Conservation (phyloP, 2,888 invertebrate species). For the Diachrysia chrysitis region DNA sequence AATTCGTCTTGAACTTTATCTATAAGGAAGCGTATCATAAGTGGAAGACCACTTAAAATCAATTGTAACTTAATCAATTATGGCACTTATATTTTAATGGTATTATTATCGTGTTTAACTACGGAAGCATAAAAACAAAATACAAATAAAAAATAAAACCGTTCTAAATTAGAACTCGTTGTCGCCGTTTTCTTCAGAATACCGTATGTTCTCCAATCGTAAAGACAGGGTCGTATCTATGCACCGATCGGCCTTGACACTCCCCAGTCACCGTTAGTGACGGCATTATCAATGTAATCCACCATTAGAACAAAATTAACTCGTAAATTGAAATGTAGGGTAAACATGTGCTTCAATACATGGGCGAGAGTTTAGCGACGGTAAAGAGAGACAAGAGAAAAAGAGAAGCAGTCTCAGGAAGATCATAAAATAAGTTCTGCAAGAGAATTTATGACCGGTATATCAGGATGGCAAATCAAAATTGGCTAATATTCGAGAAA, state of each 20-base stretch:
- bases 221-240: slow-evolving; percentile 1
- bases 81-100: not conserved
- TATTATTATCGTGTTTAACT: not conserved
- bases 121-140: not conserved
- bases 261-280: slow-evolving; percentile 1
- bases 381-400: no score
- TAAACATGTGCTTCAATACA: not conserved
- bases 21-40: not conserved
- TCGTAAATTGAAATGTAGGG: not conserved
- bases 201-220: not conserved
- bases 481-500: not conserved
- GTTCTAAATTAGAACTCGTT: not conserved
- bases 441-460: no score
- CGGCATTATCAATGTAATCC: not conserved
- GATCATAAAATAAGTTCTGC: no score
- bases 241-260: not conserved
- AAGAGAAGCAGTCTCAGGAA: no score
- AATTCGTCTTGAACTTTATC: not conserved
- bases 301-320: not conserved
- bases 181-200: not conserved
- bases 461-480: no score
- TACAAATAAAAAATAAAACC: not conserved
- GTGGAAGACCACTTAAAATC: not conserved
- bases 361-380: not conserved
- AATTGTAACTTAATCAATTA: not conserved